Conservation (phyloP, 2,797 vertebrate species). For the Oreonectes daqikongensis region DNA sequence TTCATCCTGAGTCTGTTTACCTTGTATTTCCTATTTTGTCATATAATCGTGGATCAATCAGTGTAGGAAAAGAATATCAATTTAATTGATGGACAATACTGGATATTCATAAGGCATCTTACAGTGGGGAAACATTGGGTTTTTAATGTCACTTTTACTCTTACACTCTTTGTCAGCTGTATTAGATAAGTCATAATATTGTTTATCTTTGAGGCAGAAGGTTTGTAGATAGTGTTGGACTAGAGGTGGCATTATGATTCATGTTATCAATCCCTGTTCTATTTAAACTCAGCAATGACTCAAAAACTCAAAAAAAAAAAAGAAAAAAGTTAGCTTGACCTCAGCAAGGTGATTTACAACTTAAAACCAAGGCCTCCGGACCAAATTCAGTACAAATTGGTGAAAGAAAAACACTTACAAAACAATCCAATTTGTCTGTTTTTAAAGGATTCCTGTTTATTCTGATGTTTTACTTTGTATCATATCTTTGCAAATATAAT, state of each 20-base stretch:
- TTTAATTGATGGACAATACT: background rate
- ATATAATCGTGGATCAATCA: background rate
- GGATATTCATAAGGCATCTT: conserved; percentile 8
- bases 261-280: too few relatives aligned
- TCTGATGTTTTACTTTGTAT: conserved; percentile 9
- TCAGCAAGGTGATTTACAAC: conserved; percentile 32
- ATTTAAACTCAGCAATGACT: background rate
- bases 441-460: background rate
- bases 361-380: background rate
- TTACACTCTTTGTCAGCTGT: too few relatives aligned
- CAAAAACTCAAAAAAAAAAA: background rate
- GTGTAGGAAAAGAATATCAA: background rate
- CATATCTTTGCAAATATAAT: background rate
- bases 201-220: background rate
- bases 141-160: background rate
- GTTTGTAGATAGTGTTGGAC: too few relatives aligned
- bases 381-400: background rate
- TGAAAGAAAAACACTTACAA: background rate
- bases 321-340: conserved; percentile 42
- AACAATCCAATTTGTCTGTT: background rate
- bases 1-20: background rate
- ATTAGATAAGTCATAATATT: too few relatives aligned
- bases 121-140: background rate
- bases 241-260: background rate
- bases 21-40: background rate